These are phyloP conservation scores for Hippocampus abdominalis DNA, from an alignment of 2,113 vertebrate genomes.

Conservation along the genomic window DNA sequence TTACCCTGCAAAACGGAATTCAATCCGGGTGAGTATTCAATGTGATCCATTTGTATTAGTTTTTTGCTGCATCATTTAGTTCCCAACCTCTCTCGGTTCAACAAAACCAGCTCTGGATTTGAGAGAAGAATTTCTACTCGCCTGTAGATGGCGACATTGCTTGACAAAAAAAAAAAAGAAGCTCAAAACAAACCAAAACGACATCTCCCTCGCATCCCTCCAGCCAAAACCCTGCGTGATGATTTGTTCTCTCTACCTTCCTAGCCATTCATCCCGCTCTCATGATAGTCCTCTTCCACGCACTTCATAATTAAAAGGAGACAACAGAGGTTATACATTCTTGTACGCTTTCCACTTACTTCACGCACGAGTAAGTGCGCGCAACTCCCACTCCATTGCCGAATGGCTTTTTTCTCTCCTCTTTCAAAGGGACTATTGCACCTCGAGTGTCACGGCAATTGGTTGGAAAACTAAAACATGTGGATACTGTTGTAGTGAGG, in stretches of 20 bases:
- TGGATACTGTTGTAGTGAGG: slow-evolving; percentile 39
- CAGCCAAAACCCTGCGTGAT: slow-evolving; percentile 28
- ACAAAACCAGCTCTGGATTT: not conserved
- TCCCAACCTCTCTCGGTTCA: not conserved
- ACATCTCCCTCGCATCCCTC: slow-evolving; percentile 4
- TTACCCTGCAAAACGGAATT: not conserved
- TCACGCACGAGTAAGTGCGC: slow-evolving; percentile 40
- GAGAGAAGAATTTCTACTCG: slow-evolving; percentile 3
- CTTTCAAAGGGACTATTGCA: slow-evolving; percentile 42
- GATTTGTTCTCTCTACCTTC: slow-evolving; percentile 44
- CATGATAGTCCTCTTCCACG: slow-evolving; percentile 53
- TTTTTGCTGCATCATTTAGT: not conserved
- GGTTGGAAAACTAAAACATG: slow-evolving; percentile 43
- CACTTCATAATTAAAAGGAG: slow-evolving; percentile 57
- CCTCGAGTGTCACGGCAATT: slow-evolving; percentile 52
- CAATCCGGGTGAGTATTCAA: not conserved
- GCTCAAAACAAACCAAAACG: not conserved
- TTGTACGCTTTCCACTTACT: slow-evolving; percentile 44
- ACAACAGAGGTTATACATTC: slow-evolving; percentile 50
- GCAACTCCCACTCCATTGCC: slow-evolving; percentile 47
- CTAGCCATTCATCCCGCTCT: slow-evolving; percentile 46
- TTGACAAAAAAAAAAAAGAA: slow-evolving; percentile 67
- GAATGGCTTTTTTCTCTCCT: slow-evolving; percentile 44
- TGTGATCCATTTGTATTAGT: not conserved
- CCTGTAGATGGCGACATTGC: slow-evolving; percentile 96